Percentiles rank a stretch among this genome's conserved stretches.
phyloP scores from a whole-genome alignment of 2,797 vertebrate species.

The Smutsia gigantea region DNA sequence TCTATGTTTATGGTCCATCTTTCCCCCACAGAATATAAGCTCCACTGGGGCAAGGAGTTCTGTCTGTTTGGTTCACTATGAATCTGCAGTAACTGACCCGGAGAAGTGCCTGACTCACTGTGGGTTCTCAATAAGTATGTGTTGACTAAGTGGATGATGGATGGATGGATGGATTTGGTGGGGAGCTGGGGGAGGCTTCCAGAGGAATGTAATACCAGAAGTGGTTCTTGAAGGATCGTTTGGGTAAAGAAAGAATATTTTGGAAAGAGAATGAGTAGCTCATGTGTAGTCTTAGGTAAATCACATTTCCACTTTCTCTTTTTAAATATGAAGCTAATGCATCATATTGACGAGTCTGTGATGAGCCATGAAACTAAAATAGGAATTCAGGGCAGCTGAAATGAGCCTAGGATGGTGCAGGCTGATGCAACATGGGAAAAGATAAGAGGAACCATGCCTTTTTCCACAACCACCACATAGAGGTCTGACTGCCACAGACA shows the following conservation, averaged over 20 bases:
- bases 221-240: neutral
- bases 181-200: neutral
- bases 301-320: neutral
- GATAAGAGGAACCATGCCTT: neutral
- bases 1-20: neutral
- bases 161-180: neutral
- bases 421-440: conserved; percentile 15
- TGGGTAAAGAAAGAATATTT: neutral
- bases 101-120: neutral
- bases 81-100: neutral
- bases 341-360: neutral
- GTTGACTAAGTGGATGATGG: neutral
- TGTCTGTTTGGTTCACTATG: neutral
- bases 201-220: neutral
- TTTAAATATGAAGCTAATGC: neutral
- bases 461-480: neutral
- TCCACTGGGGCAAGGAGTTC: neutral
- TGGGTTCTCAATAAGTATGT: neutral
- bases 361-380: neutral
- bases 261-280: neutral
- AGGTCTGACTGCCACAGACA: neutral
- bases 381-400: neutral
- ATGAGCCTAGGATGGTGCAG: neutral
- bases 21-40: neutral
- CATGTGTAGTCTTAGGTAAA: neutral